A percentile compares a stretch with the other conserved stretches of the same genome.
These are phyloP conservation scores for Brevimyrus niger DNA, from an alignment of 2,113 vertebrate genomes.

Conservation along the genomic window DNA sequence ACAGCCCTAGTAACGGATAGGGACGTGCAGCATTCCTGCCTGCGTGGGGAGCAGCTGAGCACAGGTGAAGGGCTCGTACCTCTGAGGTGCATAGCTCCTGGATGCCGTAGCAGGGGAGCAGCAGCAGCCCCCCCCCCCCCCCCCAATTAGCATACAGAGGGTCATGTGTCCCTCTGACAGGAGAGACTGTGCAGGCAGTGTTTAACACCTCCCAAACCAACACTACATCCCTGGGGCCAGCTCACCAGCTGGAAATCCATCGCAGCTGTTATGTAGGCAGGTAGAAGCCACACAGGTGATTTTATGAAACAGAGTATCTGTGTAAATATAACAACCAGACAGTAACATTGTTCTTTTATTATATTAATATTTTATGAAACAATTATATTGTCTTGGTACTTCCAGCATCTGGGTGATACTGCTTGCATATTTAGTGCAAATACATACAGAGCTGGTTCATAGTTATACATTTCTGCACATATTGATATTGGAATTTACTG, in stretches of 20 bases:
- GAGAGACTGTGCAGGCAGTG: not conserved
- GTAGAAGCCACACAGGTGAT: not conserved
- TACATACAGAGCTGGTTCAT: not conserved
- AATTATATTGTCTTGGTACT: not conserved
- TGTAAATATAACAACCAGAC: not conserved
- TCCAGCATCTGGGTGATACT: not conserved
- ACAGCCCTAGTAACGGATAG: not conserved
- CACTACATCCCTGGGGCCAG: not conserved
- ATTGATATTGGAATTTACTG: not conserved
- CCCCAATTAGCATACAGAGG: not conserved
- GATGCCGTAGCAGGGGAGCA: not conserved
- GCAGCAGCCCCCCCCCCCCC: not conserved
- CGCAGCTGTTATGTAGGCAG: not conserved
- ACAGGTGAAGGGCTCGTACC: not conserved
- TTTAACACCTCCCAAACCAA: not conserved
- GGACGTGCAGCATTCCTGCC: not conserved
- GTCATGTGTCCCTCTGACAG: not conserved
- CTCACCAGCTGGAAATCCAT: not conserved
- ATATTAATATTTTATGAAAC: not conserved
- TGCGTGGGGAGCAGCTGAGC: not conserved
- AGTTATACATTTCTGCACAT: not conserved
- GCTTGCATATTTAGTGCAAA: not conserved
- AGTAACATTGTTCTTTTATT: not conserved
- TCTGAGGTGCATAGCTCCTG: not conserved
- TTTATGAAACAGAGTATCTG: not conserved